These are phyloP conservation scores for Mormyrus iriodes DNA, from an alignment of 2,113 vertebrate species.

Conservation along the genomic window DNA sequence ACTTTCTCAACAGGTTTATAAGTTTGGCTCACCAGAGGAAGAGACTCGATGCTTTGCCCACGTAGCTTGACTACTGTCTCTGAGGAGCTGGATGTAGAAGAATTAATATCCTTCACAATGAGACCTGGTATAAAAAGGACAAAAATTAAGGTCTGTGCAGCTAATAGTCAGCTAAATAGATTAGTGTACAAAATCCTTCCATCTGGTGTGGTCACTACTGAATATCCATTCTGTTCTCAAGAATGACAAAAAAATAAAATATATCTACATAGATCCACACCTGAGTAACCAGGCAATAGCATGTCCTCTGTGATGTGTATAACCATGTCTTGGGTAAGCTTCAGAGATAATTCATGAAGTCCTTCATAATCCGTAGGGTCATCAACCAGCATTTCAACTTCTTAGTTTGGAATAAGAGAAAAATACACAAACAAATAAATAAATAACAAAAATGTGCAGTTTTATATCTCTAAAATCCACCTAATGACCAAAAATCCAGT, in stretches of 20 bases:
- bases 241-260: neutral
- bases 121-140: conserved; percentile 63
- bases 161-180: too few relatives aligned
- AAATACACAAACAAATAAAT: neutral
- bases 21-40: conserved; percentile 77
- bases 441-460: neutral
- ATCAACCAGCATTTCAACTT: conserved; percentile 98
- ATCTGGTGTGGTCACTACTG: neutral
- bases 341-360: conserved; percentile 72
- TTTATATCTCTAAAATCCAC: neutral
- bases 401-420: conserved; percentile 48
- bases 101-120: conserved; percentile 89
- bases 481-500: neutral
- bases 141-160: neutral
- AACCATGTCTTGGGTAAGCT: conserved; percentile 84
- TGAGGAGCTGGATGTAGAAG: conserved; percentile 93
- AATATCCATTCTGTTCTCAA: neutral
- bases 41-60: conserved; percentile 91
- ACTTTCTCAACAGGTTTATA: neutral
- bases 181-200: neutral
- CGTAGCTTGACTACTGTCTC: conserved; percentile 94
- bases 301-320: conserved; percentile 98
- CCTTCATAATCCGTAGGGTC: conserved; percentile 92
- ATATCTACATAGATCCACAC: conserved; percentile 52
- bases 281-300: conserved; percentile 87